phyloP scores from a whole-genome alignment of 1,140 invertebrate genomes.

The Drosophila arizonae region DNA sequence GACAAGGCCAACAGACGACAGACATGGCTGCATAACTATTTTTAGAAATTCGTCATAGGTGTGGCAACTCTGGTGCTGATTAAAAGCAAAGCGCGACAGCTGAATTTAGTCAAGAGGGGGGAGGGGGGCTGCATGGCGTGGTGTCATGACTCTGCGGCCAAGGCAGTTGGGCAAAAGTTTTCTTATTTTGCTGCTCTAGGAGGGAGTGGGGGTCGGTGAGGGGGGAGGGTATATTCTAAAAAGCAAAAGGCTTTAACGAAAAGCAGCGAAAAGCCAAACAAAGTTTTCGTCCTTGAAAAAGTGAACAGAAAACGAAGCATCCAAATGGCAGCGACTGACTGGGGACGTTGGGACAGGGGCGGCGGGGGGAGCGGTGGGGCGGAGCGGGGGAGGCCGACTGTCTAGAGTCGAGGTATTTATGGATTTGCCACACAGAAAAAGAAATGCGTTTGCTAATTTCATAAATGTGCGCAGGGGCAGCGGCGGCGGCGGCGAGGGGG shows the following conservation, averaged over 20 bases:
- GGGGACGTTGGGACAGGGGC: background rate
- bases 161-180: slow-evolving; percentile 17
- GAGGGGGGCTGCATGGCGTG: background rate
- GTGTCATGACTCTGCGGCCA: slow-evolving; percentile 5
- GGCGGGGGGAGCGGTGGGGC: too few relatives aligned
- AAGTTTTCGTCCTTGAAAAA: slow-evolving; percentile 76
- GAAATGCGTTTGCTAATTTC: slow-evolving; percentile 78
- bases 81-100: slow-evolving; percentile 9
- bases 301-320: slow-evolving; percentile 16
- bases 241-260: slow-evolving; percentile 72
- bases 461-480: slow-evolving; percentile 52
- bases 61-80: slow-evolving; percentile 31
- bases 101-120: background rate
- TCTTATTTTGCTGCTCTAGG: background rate
- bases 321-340: background rate
- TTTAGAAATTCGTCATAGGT: background rate
- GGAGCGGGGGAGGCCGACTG: background rate
- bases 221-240: slow-evolving; percentile 16
- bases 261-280: slow-evolving; percentile 66
- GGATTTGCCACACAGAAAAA: slow-evolving; percentile 49
- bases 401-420: slow-evolving; percentile 55
- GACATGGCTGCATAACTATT: too few relatives aligned
- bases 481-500: background rate
- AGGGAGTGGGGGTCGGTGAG: background rate
- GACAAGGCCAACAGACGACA: too few relatives aligned